Conservation (phyloP, 2,888 invertebrate species). For the Hirtodrosophila histrioides region DNA sequence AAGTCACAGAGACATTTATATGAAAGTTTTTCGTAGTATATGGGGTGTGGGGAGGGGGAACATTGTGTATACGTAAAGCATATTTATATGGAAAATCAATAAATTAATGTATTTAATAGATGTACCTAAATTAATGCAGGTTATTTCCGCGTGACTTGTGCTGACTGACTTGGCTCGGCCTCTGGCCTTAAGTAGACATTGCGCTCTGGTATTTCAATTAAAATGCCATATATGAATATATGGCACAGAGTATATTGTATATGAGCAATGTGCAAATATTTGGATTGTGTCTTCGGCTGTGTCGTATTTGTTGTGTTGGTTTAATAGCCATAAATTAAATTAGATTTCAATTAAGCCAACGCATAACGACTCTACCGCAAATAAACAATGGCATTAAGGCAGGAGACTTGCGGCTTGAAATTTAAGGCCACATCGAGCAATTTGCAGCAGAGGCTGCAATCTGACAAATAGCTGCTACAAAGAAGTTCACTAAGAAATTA, state of each 20-base stretch:
- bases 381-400: constrained; percentile 46
- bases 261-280: constrained; percentile 54
- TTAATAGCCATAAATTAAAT: constrained; percentile 63
- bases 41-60: constrained; percentile 11
- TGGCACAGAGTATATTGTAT: background rate
- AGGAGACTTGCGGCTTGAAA: constrained; percentile 16
- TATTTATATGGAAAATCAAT: constrained; percentile 63
- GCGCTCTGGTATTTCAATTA: constrained; percentile 60
- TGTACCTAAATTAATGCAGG: constrained; percentile 62
- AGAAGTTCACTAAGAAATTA: constrained; percentile 43
- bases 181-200: constrained; percentile 16
- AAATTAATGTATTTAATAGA: constrained; percentile 71
- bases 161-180: constrained; percentile 37
- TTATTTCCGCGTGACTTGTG: constrained; percentile 65
- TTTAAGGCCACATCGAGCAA: constrained; percentile 26
- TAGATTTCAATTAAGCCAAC: constrained; percentile 65
- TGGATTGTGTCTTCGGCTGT: constrained; percentile 32
- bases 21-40: constrained; percentile 11
- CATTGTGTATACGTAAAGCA: constrained; percentile 18
- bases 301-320: constrained; percentile 11
- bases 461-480: constrained; percentile 42
- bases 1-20: constrained; percentile 50
- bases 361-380: constrained; percentile 35
- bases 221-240: constrained; percentile 32
- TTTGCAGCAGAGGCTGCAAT: constrained; percentile 18